Percentiles rank a stretch among this genome's conserved stretches.
Evolutionary conservation across 1,140 invertebrate genomes (phyloP).

Genomic region (Penaeus indicus): DNA sequence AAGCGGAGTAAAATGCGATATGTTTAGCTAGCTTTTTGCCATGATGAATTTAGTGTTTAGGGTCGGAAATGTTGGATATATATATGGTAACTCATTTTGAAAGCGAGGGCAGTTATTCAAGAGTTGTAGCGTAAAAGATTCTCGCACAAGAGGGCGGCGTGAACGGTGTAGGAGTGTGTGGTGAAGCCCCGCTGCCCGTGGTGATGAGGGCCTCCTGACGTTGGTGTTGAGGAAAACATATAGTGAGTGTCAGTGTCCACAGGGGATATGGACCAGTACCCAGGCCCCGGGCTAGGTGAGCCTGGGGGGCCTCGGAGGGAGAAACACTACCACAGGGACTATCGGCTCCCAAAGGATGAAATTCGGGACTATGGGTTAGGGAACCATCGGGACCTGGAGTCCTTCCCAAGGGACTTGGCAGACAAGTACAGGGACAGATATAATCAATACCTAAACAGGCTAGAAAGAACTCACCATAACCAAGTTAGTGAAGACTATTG

Average conservation of each 20-base stretch:
- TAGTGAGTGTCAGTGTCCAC: constrained; percentile 45
- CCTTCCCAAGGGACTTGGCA: constrained; percentile 58
- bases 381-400: constrained; percentile 58
- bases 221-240: constrained; percentile 3
- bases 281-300: constrained; percentile 40
- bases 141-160: constrained; percentile 21
- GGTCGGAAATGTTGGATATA: no score
- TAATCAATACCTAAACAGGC: constrained; percentile 63
- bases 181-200: constrained; percentile 12
- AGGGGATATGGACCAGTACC: constrained; percentile 61
- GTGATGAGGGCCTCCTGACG: background rate
- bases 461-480: constrained; percentile 63
- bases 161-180: constrained; percentile 39
- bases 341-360: constrained; percentile 66
- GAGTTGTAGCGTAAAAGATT: background rate
- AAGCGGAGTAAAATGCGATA: no score
- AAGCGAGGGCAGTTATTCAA: no score
- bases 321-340: constrained; percentile 66
- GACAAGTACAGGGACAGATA: constrained; percentile 65
- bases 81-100: no score
- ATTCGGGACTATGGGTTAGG: constrained; percentile 65
- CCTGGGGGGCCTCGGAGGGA: constrained; percentile 58
- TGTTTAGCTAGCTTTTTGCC: no score
- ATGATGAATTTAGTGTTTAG: no score
- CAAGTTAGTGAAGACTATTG: constrained; percentile 66